A percentile compares a stretch with the other conserved stretches of the same genome.
These are phyloP conservation scores for Herminia tarsipennalis DNA, from an alignment of 2,888 invertebrate genomes.

Conservation along the genomic window DNA sequence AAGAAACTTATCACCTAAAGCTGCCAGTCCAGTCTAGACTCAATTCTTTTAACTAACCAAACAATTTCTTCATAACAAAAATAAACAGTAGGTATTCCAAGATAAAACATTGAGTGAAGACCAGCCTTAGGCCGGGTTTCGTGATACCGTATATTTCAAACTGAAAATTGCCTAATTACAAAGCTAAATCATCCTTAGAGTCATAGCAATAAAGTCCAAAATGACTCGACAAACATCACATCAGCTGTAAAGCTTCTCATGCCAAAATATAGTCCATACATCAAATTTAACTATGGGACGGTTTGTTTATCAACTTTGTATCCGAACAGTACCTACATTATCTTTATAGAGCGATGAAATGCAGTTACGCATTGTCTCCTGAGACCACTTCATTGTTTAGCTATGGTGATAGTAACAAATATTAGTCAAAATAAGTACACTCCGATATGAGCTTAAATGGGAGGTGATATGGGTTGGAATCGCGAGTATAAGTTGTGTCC, in stretches of 20 bases:
- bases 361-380: not conserved
- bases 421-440: not conserved
- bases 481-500: constrained; percentile 12
- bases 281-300: constrained; percentile 57
- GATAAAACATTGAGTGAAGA: constrained; percentile 52
- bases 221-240: constrained; percentile 5
- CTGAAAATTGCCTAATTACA: constrained; percentile 10
- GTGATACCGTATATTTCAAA: constrained; percentile 26
- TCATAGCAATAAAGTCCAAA: constrained; percentile 19
- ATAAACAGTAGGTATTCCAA: constrained; percentile 45
- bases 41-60: constrained; percentile 35
- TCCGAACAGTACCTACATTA: constrained; percentile 18
- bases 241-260: constrained; percentile 22
- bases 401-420: not conserved
- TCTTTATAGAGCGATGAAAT: constrained; percentile 12
- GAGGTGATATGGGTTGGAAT: constrained; percentile 5
- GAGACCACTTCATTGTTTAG: not conserved
- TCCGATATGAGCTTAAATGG: not conserved
- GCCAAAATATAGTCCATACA: constrained; percentile 44
- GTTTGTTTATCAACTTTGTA: constrained; percentile 52
- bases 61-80: constrained; percentile 47
- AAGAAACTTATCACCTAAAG: not conserved
- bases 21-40: not conserved
- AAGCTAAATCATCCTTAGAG: constrained; percentile 13
- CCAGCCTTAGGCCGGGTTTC: constrained; percentile 47